phyloP scores from a whole-genome alignment of 2,888 invertebrate species.

The Brassicogethes aeneus region DNA sequence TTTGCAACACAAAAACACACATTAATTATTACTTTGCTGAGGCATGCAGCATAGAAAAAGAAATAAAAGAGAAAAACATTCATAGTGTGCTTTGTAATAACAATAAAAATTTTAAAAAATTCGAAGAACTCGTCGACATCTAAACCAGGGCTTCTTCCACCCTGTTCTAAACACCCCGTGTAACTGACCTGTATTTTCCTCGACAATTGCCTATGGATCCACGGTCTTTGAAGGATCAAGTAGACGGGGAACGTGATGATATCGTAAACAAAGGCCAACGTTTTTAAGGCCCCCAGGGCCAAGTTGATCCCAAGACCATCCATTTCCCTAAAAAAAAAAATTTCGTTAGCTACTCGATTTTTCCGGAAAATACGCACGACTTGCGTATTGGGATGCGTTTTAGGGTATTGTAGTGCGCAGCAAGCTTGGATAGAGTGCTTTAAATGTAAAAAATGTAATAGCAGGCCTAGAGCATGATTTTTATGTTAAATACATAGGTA shows the following conservation, averaged over 20 bases:
- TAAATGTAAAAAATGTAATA: neutral
- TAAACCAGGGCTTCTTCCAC: too few species aligned
- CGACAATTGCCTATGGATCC: conserved; percentile 71
- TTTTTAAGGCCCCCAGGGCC: conserved; percentile 69
- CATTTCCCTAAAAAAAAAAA: conserved; percentile 45
- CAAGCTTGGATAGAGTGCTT: too few species aligned
- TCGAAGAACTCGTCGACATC: too few species aligned
- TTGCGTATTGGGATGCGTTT: neutral
- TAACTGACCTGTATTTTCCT: conserved; percentile 64
- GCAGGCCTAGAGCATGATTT: too few species aligned
- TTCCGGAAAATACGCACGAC: neutral
- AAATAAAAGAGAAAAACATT: too few species aligned
- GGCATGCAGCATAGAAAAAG: too few species aligned
- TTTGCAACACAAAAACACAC: too few species aligned
- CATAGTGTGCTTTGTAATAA: too few species aligned
- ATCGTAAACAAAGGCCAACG: conserved; percentile 79
- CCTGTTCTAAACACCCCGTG: too few species aligned
- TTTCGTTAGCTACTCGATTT: neutral
- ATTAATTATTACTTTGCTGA: too few species aligned
- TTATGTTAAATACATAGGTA: too few species aligned
- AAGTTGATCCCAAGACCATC: conserved; percentile 52
- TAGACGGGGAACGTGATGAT: conserved; percentile 86
- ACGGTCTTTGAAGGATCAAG: conserved; percentile 77
- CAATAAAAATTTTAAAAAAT: too few species aligned
- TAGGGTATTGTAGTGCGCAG: neutral